Evolutionary conservation across 1,140 invertebrate species (phyloP).

Genomic region (Cepaea nemoralis): DNA sequence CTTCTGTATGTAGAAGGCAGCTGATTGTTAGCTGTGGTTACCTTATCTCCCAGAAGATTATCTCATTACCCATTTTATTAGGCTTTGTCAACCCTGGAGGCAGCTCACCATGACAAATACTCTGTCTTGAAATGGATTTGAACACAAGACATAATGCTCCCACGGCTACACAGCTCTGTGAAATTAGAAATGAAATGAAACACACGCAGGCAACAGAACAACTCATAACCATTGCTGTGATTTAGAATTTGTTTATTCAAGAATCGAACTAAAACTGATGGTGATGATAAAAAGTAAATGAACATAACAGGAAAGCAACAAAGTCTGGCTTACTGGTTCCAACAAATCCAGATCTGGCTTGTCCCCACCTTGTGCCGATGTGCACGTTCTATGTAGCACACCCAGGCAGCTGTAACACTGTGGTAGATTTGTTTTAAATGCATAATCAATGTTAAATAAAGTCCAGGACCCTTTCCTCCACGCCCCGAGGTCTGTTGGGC

Average conservation of each 20-base stretch:
- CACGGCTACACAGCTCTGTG: background rate
- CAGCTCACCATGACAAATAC: too few species aligned
- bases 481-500: too few species aligned
- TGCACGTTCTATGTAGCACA: background rate
- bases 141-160: too few species aligned
- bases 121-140: too few species aligned
- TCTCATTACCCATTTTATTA: too few species aligned
- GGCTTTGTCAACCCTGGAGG: too few species aligned
- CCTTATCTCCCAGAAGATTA: too few species aligned
- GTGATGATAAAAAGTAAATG: background rate
- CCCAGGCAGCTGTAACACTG: background rate
- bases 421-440: background rate
- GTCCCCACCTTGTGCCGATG: background rate
- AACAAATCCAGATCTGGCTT: background rate
- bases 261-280: background rate
- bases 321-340: background rate
- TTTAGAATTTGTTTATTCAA: slow-evolving; percentile 7
- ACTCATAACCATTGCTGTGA: background rate
- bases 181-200: background rate
- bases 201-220: background rate
- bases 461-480: too few species aligned
- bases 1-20: too few species aligned
- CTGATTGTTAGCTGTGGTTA: too few species aligned
- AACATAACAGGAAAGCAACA: background rate
- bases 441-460: background rate